Evolutionary conservation across 2,797 vertebrate species (phyloP).

Genomic region (Gadopsis bispinosus): DNA sequence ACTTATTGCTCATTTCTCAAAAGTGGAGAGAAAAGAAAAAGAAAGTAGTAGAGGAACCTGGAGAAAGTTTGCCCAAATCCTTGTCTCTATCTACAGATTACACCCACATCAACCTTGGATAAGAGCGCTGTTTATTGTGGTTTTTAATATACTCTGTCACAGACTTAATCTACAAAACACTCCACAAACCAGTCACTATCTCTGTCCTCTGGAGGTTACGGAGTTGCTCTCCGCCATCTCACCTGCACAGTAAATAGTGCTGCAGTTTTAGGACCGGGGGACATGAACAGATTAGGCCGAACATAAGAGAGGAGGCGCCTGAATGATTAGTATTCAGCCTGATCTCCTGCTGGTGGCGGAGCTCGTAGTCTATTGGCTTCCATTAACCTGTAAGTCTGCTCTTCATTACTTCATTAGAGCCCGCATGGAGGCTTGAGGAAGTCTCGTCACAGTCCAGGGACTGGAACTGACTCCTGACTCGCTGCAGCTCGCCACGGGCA

Average conservation of each 20-base stretch:
- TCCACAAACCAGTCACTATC: constrained; percentile 30
- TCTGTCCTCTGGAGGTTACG: constrained; percentile 57
- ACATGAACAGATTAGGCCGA: constrained; percentile 57
- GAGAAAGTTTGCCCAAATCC: constrained; percentile 36
- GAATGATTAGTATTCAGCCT: constrained; percentile 66
- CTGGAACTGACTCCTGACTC: constrained; percentile 40
- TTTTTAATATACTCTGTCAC: constrained; percentile 48
- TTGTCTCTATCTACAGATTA: constrained; percentile 50
- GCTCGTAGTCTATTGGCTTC: constrained; percentile 70
- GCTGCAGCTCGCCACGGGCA: not conserved
- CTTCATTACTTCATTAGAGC: constrained; percentile 74
- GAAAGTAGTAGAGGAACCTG: constrained; percentile 3
- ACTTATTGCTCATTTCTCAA: constrained; percentile 51
- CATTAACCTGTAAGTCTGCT: constrained; percentile 76
- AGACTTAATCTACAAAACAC: constrained; percentile 46
- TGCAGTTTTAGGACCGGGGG: constrained; percentile 42
- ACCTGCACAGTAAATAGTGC: constrained; percentile 57
- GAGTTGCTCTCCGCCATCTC: constrained; percentile 51
- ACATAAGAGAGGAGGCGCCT: constrained; percentile 45
- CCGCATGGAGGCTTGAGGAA: constrained; percentile 52
- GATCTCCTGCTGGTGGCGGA: constrained; percentile 51
- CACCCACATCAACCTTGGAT: constrained; percentile 50
- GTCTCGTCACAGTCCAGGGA: constrained; percentile 48
- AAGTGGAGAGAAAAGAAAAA: constrained; percentile 5
- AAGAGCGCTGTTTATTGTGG: constrained; percentile 47